Percentiles rank a stretch among this genome's conserved stretches.
Evolutionary conservation across 2,797 vertebrate species (phyloP).

Genomic region (Liasis olivaceus): DNA sequence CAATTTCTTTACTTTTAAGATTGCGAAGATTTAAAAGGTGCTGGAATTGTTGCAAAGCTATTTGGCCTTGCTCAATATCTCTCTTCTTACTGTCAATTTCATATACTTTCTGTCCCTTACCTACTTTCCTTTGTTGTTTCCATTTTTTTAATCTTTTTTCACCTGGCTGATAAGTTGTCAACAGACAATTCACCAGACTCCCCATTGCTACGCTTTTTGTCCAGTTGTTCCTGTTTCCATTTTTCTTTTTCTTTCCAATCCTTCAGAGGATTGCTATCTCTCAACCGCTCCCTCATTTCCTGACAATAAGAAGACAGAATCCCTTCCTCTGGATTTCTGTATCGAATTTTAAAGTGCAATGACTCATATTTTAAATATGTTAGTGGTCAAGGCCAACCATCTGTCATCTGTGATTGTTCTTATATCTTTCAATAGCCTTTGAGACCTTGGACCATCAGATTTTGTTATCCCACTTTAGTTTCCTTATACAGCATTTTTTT

Average conservation of each 20-base stretch:
- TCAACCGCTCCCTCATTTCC: neutral
- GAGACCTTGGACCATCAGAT: neutral
- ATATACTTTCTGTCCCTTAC: neutral
- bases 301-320: neutral
- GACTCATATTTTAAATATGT: neutral
- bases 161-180: neutral
- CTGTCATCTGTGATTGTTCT: neutral
- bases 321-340: neutral
- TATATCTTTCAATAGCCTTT: neutral
- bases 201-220: neutral
- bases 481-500: neutral
- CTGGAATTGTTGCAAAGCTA: neutral
- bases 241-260: neutral
- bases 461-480: neutral
- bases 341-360: neutral
- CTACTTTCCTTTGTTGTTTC: neutral
- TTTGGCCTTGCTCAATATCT: neutral
- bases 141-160: neutral
- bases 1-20: neutral
- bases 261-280: neutral
- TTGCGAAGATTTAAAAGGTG: neutral
- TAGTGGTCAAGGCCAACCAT: neutral
- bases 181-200: neutral
- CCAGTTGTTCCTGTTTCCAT: neutral
- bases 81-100: neutral